Evolutionary conservation across 2,888 invertebrate species (phyloP).

Genomic region (Calameuta idolon): DNA sequence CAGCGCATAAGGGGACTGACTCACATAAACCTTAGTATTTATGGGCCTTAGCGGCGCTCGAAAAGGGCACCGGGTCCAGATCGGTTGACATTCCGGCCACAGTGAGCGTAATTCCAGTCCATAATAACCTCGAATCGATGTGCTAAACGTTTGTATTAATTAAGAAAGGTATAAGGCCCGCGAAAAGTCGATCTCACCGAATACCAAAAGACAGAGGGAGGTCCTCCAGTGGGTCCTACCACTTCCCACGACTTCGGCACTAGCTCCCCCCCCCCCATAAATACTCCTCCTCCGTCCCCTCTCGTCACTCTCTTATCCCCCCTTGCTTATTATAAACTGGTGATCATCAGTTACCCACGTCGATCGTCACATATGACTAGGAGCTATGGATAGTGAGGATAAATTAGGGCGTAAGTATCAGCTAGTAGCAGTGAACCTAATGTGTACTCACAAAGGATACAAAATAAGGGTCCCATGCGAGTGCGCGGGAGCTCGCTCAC

Average conservation of each 20-base stretch:
- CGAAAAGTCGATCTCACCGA: background rate
- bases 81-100: conserved; percentile 28
- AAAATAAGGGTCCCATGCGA: background rate
- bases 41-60: conserved; percentile 10
- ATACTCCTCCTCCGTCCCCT: no score
- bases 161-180: conserved; percentile 26
- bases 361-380: background rate
- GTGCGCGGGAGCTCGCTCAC: conserved; percentile 17
- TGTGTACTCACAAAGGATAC: background rate
- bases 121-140: conserved; percentile 28
- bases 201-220: background rate
- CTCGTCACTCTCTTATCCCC: background rate
- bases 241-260: background rate
- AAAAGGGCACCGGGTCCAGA: conserved; percentile 8
- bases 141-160: conserved; percentile 37
- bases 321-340: background rate
- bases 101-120: conserved; percentile 24
- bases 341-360: background rate
- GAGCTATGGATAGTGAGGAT: background rate
- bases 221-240: background rate
- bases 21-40: conserved; percentile 26
- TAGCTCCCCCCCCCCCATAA: background rate
- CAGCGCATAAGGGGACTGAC: background rate
- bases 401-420: background rate
- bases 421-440: background rate